Evolutionary conservation across 2,797 vertebrate genomes (phyloP).

Genomic region (Chrysocyon brachyurus): DNA sequence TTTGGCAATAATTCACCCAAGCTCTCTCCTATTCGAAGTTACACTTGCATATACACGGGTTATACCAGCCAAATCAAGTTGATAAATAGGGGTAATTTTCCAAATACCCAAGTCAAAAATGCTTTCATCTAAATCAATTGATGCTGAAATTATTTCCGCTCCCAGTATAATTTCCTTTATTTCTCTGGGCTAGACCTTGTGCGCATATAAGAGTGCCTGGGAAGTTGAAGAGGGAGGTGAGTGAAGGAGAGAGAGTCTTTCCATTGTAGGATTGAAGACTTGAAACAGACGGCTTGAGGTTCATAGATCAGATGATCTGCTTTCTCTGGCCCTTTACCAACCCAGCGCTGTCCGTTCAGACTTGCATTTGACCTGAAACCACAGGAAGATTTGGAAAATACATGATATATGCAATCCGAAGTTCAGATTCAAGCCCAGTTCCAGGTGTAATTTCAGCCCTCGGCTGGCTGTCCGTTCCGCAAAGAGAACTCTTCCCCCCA

Average conservation of each 20-base stretch:
- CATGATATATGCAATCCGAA: background rate
- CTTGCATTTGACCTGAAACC: background rate
- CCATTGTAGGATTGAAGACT: background rate
- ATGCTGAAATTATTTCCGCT: slow-evolving; percentile 41
- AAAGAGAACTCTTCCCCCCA: background rate
- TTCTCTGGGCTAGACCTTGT: background rate
- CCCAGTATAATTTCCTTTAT: background rate
- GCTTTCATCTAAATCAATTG: slow-evolving; percentile 13
- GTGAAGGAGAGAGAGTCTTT: background rate
- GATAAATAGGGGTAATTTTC: slow-evolving; percentile 11
- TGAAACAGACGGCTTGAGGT: background rate
- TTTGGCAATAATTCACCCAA: background rate
- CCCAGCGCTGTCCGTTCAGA: background rate
- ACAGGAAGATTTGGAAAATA: background rate
- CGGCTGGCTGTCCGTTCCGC: background rate
- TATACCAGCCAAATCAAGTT: background rate
- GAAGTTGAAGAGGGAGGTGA: background rate
- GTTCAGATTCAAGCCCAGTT: background rate
- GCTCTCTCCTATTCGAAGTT: background rate
- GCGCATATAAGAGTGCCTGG: background rate
- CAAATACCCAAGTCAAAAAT: slow-evolving; percentile 61
- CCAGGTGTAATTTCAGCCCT: background rate
- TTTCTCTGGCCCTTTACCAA: background rate
- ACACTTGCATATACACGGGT: background rate
- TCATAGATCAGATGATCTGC: background rate